Evolutionary conservation across 2,797 vertebrate species (phyloP).

Genomic region (Microctenopoma steveboyesi): DNA sequence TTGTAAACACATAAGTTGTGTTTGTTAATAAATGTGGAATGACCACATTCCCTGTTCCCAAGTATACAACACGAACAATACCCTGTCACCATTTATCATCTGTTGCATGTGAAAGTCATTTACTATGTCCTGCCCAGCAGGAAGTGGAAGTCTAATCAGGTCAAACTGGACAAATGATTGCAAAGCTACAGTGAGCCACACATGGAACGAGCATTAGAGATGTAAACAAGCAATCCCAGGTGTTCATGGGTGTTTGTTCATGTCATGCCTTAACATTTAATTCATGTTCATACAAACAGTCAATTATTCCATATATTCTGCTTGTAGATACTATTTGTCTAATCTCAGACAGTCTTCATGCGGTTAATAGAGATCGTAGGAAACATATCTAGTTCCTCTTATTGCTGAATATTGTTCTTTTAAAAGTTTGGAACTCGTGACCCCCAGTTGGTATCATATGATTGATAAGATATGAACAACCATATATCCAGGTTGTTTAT

Average conservation of each 20-base stretch:
- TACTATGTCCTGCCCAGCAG: conserved; percentile 25
- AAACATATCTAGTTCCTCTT: no score
- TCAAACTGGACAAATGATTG: conserved; percentile 16
- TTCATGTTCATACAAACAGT: neutral
- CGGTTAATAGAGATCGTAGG: no score
- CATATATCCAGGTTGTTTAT: no score
- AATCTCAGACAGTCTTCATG: no score
- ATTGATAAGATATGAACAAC: no score
- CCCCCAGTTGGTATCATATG: no score
- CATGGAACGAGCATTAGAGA: conserved; percentile 22
- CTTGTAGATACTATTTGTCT: neutral
- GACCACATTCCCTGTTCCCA: conserved; percentile 16
- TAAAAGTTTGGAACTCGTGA: no score
- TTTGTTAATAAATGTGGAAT: no score
- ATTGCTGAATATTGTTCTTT: no score
- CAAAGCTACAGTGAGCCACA: conserved; percentile 16
- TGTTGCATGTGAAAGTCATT: conserved; percentile 30
- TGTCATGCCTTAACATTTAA: neutral
- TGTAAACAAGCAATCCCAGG: conserved; percentile 13
- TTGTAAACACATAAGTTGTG: neutral
- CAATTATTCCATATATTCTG: neutral
- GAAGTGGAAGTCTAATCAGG: conserved; percentile 44
- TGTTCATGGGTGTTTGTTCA: neutral
- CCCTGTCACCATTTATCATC: conserved; percentile 29
- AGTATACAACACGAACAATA: conserved; percentile 36